Conservation (phyloP, 2,888 invertebrate species). For the Antheraea yamamai region DNA sequence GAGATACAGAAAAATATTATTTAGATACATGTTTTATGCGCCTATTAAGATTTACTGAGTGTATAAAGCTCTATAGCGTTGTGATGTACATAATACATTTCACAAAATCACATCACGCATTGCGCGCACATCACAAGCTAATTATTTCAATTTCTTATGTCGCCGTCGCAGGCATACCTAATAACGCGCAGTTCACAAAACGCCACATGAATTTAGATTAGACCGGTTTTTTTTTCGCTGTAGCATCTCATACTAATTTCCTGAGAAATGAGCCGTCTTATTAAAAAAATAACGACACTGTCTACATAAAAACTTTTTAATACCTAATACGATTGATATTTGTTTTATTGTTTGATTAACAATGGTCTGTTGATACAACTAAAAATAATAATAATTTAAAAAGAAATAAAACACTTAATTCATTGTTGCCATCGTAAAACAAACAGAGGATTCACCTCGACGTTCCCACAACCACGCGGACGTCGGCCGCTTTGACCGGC, state of each 20-base stretch:
- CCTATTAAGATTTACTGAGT: slow-evolving; percentile 1
- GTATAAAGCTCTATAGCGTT: slow-evolving; percentile 28
- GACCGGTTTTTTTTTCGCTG: slow-evolving; percentile 37
- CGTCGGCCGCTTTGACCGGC: slow-evolving; percentile 76
- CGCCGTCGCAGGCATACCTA: slow-evolving; percentile 59
- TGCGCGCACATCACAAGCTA: slow-evolving; percentile 61
- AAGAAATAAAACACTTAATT: slow-evolving; percentile 64
- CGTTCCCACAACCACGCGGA: slow-evolving; percentile 61
- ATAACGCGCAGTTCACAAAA: slow-evolving; percentile 56
- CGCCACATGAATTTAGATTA: slow-evolving; percentile 63
- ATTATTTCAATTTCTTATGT: slow-evolving; percentile 75
- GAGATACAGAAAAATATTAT: neutral
- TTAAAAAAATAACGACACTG: slow-evolving; percentile 20
- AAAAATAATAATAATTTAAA: slow-evolving; percentile 69
- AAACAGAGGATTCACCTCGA: slow-evolving; percentile 69
- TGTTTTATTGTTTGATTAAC: slow-evolving; percentile 45
- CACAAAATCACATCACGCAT: slow-evolving; percentile 45
- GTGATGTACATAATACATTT: slow-evolving; percentile 30
- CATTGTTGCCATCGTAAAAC: slow-evolving; percentile 80
- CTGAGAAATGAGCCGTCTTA: slow-evolving; percentile 15
- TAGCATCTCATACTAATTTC: slow-evolving; percentile 16
- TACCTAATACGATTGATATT: slow-evolving; percentile 3
- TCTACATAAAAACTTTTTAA: neutral
- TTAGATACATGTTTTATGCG: neutral
- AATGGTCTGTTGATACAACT: slow-evolving; percentile 67